These are phyloP conservation scores for Gallinago paraguaiae DNA, from an alignment of 2,113 vertebrate species.

Conservation along the genomic window DNA sequence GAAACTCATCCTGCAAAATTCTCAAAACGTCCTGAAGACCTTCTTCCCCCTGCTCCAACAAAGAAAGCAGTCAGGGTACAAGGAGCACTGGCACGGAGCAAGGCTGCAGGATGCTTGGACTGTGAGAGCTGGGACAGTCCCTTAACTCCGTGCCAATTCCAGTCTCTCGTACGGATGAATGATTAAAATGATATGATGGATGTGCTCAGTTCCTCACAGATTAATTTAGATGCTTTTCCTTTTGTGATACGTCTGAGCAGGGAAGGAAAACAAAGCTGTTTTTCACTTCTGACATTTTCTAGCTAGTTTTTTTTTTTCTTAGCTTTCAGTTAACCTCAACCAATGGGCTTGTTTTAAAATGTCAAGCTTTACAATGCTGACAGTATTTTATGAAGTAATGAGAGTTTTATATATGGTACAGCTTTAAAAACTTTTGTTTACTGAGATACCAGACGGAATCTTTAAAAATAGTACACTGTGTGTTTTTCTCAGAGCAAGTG, in stretches of 20 bases:
- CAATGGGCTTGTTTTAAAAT: conserved; percentile 23
- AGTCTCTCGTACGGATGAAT: not conserved
- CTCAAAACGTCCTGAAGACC: conserved; percentile 87
- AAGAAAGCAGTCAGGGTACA: not conserved
- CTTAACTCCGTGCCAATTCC: not conserved
- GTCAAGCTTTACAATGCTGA: not conserved
- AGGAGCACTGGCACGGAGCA: not conserved
- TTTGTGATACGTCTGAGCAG: not conserved
- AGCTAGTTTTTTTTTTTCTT: not conserved
- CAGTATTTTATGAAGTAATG: not conserved
- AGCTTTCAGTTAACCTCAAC: not conserved
- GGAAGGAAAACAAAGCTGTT: conserved; percentile 44
- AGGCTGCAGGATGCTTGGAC: not conserved
- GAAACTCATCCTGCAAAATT: conserved; percentile 89
- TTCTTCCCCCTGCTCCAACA: conserved; percentile 83
- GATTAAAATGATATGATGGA: not conserved
- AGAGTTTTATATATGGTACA: not conserved
- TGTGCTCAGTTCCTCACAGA: not conserved
- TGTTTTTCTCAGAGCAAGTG: not conserved
- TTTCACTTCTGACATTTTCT: conserved; percentile 38
- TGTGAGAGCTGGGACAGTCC: conserved; percentile 30
- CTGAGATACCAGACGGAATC: not conserved
- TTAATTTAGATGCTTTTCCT: conserved; percentile 27
- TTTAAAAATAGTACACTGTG: not conserved
- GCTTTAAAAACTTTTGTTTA: not conserved